Evolutionary conservation across 2,113 vertebrate species (phyloP), one percentile per base, ranked within the genome.

Genomic region (Zapus hudsonius): DNA sequence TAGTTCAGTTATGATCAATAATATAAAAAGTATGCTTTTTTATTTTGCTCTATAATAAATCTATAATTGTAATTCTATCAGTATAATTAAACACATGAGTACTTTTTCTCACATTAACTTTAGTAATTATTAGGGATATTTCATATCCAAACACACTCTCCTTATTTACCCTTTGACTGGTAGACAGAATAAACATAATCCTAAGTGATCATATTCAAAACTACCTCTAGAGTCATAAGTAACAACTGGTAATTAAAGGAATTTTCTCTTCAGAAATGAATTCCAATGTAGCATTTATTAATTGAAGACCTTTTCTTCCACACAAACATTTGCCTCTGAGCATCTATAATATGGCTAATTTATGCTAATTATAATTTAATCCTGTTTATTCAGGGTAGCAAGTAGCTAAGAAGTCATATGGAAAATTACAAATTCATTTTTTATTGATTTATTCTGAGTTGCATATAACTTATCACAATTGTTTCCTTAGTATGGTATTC

Each of bases 331-430:
- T 42, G 25, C 29, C 23, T 95, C 40, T 90, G 25, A 93, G 61
- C 0, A 22, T 64, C 42, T 67, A 63, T 2, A 76, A 23, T 72
- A 27, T 93, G 33, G 33, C 88, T 80, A 29, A 93, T 88, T 87
- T 12, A 29, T 70, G n/a, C 10, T 55, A 79, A 75, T 29, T 90
- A 5, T 42, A 42, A 22, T 67, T 42, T 47, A 29, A 67, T 42
- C 33, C 78, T 70, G 74, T 82, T 78, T 92, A 92, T 92, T 82
- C 27, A 88, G 47, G 5, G 5, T 74, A 33, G 42, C 69, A 88
- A 90, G 74, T 16, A 70, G 12, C 25, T 64, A 69, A 42, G 9
- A 85, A 69, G 12, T 10, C 59, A 0, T 33, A 25, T 2, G 33
- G 1, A 9, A 59, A 20, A n/a, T 12, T 82, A n/a, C 0, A 64